Evolutionary conservation across 2,888 invertebrate genomes (phyloP).

Genomic region (Yponomeuta cagnagella): DNA sequence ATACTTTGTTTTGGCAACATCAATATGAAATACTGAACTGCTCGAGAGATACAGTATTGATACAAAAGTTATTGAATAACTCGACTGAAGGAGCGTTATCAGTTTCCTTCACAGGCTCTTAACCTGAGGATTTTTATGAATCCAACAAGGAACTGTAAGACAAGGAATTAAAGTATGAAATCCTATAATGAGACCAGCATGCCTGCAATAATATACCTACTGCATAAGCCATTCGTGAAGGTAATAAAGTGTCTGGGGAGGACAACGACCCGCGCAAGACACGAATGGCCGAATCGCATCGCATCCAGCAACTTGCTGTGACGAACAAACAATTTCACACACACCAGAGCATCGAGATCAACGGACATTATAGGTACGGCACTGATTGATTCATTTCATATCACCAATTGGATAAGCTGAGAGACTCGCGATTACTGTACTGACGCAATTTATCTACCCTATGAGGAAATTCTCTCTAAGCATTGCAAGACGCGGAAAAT

Average conservation of each 20-base stretch:
- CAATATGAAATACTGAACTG: constrained; percentile 22
- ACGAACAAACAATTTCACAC: constrained; percentile 61
- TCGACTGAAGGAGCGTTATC: neutral
- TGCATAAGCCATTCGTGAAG: constrained; percentile 63
- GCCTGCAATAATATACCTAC: constrained; percentile 55
- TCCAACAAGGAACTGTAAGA: neutral
- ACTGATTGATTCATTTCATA: constrained; percentile 50
- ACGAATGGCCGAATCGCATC: constrained; percentile 52
- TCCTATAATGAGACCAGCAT: constrained; percentile 50
- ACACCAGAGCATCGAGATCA: constrained; percentile 50
- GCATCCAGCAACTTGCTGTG: constrained; percentile 58
- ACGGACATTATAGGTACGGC: constrained; percentile 35
- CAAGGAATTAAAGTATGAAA: constrained; percentile 33
- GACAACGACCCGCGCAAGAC: constrained; percentile 52
- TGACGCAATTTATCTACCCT: neutral
- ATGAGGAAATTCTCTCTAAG: neutral
- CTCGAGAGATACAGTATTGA: neutral
- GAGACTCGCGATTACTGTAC: neutral
- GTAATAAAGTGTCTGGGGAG: constrained; percentile 59
- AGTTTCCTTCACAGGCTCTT: neutral
- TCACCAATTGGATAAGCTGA: neutral
- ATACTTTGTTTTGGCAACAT: constrained; percentile 32
- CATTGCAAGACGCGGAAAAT: neutral
- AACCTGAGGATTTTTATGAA: neutral
- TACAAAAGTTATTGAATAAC: neutral